Conservation (phyloP, 2,888 invertebrate species). For the Pemphredon lugubris region DNA sequence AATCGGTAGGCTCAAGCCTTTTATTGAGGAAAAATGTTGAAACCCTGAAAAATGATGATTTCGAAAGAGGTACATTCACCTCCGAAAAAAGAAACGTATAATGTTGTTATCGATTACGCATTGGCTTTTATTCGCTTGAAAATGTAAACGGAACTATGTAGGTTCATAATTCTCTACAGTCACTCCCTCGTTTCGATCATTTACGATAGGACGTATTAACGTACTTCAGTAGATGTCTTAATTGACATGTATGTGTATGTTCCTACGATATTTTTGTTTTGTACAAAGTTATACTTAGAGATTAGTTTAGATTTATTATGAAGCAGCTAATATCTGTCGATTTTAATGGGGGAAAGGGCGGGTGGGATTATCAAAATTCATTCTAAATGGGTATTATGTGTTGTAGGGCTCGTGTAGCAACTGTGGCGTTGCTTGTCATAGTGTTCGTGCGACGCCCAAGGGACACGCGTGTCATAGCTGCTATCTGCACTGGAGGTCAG, state of each 20-base stretch:
- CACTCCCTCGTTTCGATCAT: slow-evolving; percentile 21
- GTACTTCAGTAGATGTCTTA: slow-evolving; percentile 14
- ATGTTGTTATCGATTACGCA: background rate
- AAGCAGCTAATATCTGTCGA: slow-evolving; percentile 14
- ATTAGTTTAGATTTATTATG: slow-evolving; percentile 34
- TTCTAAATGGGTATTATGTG: slow-evolving; percentile 79
- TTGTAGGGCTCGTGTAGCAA: slow-evolving; percentile 83
- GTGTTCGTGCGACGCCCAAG: slow-evolving; percentile 88
- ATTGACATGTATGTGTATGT: slow-evolving; percentile 17
- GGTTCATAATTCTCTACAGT: background rate
- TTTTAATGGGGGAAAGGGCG: slow-evolving; percentile 40
- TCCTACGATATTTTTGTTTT: slow-evolving; percentile 28
- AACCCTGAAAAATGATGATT: slow-evolving; percentile 15
- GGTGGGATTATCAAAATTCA: slow-evolving; percentile 51
- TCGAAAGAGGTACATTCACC: slow-evolving; percentile 7
- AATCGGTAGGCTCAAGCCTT: slow-evolving; percentile 57
- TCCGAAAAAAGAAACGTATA: background rate
- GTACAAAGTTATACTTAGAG: slow-evolving; percentile 15
- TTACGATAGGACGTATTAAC: slow-evolving; percentile 17
- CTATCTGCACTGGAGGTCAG: slow-evolving; percentile 93
- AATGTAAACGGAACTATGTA: background rate
- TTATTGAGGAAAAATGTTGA: slow-evolving; percentile 49
- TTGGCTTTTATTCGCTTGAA: slow-evolving; percentile 10
- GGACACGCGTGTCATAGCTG: slow-evolving; percentile 92
- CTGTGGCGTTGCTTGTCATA: slow-evolving; percentile 90